Base-by-base conservation (phyloP, 2,797 vertebrate species). In the Hipposideros larvatus region DNA sequence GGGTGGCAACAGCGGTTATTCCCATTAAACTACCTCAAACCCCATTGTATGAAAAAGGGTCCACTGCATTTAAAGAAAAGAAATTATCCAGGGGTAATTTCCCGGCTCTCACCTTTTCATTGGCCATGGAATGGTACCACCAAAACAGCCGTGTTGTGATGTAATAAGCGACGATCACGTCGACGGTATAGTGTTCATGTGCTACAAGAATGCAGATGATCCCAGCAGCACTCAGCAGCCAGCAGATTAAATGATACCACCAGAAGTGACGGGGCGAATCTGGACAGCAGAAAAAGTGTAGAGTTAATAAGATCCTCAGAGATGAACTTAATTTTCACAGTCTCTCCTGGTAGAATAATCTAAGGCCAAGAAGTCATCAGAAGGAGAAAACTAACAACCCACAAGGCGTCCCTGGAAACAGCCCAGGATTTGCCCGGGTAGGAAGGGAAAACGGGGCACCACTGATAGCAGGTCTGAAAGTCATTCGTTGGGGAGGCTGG, bases 51-150 rank as follows among this genome's bases (percentile, higher is more conserved):
- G 63, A 19, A 57, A 37, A 70, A 34, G 7, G n/a, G 41, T 24
- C 24, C 63, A 22, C 19, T 15, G 77, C n/a, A 43, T 16, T 13
- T 8, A 28, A 26, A 41, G 21, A 28, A 51, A 86, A 57, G 1
- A 65, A 77, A n/a, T 83, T 9, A 4, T 16, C 31, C 28, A 15
- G 34, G 48, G 51, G 46, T 18, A 46, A 51, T 10, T 71, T 43
- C 1, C 3, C 51, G 2, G 48, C 48, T 87, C 98, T 98, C 96
- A 99, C 99, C 99, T 99, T 99, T 97, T 99, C 98, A 78, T 99
- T 99, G 96, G 99, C 99, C 99, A 99, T 99, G 4, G 99, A 99
- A 96, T 99, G 99, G 98, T 99, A 99, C 99, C 99, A 99, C 99
- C 99, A 99, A 98, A 99, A 99, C 37, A 99, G 99, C n/a, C 99